A percentile compares a stretch with the other conserved stretches of the same genome.
Evolutionary conservation across 2,113 vertebrate genomes (phyloP).

Genomic region (Tauraco erythrolophus): DNA sequence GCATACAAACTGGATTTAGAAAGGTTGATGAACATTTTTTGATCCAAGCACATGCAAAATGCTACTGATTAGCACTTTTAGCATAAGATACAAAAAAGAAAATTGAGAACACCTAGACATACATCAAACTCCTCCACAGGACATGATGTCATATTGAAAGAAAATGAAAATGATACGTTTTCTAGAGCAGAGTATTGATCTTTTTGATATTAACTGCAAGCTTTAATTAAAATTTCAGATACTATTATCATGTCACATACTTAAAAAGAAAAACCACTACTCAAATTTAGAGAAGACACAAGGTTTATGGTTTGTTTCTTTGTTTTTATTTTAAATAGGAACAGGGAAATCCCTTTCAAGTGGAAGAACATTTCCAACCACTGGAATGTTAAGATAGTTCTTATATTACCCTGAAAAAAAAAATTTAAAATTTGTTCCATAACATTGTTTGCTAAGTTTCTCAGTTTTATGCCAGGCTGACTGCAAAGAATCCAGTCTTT

Average conservation of each 20-base stretch:
- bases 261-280: background rate
- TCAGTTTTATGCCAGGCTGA: background rate
- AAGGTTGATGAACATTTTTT: background rate
- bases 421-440: background rate
- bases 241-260: background rate
- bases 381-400: background rate
- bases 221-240: constrained; percentile 23
- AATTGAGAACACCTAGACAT: background rate
- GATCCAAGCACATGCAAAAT: background rate
- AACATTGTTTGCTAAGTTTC: background rate
- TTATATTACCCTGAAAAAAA: background rate
- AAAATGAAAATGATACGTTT: background rate
- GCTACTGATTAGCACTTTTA: background rate
- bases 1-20: background rate
- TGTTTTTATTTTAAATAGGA: background rate
- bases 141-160: background rate
- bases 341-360: background rate
- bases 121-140: background rate
- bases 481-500: background rate
- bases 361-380: background rate
- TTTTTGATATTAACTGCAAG: background rate
- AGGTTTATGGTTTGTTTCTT: background rate
- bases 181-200: background rate
- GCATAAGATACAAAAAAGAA: background rate
- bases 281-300: background rate